Base-by-base conservation (phyloP, 2,797 vertebrate species). In the Chaunax sp. region DNA sequence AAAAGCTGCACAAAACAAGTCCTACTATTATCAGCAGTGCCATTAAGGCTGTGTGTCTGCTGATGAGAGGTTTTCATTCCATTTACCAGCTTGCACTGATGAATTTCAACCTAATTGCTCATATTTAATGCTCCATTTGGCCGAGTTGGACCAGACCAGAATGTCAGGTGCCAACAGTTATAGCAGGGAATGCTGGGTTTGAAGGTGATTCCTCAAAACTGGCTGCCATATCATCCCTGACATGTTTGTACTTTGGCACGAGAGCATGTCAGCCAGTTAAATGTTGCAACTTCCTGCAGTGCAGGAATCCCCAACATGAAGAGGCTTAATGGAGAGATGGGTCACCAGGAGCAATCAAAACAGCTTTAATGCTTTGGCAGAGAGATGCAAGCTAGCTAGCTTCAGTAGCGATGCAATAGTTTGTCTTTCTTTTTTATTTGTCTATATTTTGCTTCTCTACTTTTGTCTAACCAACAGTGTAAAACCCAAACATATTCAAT, bases 111-210 rank as follows among this genome's bases (percentile, higher is more conserved):
- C 50, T 81, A 82, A 85, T 65, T 81, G 78, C 69, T 77, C 64
- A 63, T 65, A 88, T 81, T 69, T 72, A 72, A 78, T 30, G 86
- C 83, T 87, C 82, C 77, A 75, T 59, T 83, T 82, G 64, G 77
- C 80, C 19, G 37, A 73, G 63, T 33, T 28, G 55, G 63, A 68
- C 66, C 7, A 11, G 50, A 26, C 65, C 64, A 68, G 74, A 81
- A 80, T 60, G 77, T 0, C 63, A 77, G 69, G 64, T 69, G 69
- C 71, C 76, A 71, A 76, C 63, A 68, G 81, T n/a, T n/a, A n/a
- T 52, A 63, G 76, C 62, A 74, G 65, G 70, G 75, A 86, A 77
- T 70, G 13, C 14, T 38, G 57, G 38, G 57, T 78, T 57, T 69
- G 69, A 72, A 47, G 46, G 43, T 13, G 49, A 61, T 57, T 72